Percentiles rank a stretch among this genome's conserved stretches.
phyloP scores from a whole-genome alignment of 2,113 vertebrate genomes.

The Perognathus longimembris region DNA sequence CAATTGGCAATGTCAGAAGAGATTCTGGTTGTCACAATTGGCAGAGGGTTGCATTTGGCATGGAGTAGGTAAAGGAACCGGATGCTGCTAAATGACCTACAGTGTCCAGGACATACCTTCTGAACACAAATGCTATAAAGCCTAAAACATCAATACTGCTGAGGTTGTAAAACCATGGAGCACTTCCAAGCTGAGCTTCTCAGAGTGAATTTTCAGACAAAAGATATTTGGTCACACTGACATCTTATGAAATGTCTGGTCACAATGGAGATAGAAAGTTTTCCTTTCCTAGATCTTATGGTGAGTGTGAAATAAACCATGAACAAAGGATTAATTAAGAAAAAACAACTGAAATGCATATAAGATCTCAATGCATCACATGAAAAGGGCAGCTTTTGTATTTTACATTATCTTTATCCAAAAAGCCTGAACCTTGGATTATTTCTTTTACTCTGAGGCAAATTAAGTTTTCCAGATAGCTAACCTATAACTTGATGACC shows the following conservation, averaged over 20 bases:
- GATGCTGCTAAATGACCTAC: not conserved
- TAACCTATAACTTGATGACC: not conserved
- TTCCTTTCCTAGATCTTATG: not conserved
- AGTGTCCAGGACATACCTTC: not conserved
- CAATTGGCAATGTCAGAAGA: not conserved
- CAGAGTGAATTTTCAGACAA: not conserved
- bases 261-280: not conserved
- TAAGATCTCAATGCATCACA: not conserved
- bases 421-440: not conserved
- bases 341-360: not conserved
- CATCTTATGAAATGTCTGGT: not conserved
- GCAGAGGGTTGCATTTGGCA: not conserved
- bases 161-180: not conserved
- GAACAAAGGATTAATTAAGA: not conserved
- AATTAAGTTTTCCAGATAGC: too few relatives aligned
- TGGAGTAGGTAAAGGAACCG: not conserved
- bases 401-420: not conserved
- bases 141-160: not conserved
- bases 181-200: not conserved
- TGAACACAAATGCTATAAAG: not conserved
- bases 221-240: not conserved
- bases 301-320: constrained; percentile 16
- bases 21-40: not conserved
- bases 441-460: too few relatives aligned
- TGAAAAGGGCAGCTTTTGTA: not conserved